Evolutionary conservation across 2,888 invertebrate genomes (phyloP).

Genomic region (Habrosyne pyritoides): DNA sequence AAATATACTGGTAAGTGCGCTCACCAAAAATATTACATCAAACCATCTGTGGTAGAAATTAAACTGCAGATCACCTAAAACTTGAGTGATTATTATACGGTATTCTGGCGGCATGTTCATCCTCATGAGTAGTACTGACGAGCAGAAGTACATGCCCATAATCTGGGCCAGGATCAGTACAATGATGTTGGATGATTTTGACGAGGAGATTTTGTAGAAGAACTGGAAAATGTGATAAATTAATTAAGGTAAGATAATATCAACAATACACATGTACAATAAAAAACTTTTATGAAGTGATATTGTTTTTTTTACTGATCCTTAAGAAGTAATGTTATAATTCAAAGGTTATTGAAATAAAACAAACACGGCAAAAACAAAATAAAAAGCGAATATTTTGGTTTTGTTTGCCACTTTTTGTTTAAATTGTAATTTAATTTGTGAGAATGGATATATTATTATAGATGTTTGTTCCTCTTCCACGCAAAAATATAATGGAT

Average conservation of each 20-base stretch:
- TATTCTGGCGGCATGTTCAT: conserved; percentile 99
- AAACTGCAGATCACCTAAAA: conserved; percentile 98
- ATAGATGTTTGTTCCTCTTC: too few species aligned
- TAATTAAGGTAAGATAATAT: background rate
- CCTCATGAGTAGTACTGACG: conserved; percentile 97
- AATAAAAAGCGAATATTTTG: too few species aligned
- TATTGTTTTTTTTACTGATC: too few species aligned
- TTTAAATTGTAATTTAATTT: too few species aligned
- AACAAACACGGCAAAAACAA: too few species aligned
- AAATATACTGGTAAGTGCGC: conserved; percentile 97
- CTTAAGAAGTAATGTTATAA: too few species aligned
- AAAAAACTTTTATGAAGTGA: too few species aligned
- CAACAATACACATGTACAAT: background rate
- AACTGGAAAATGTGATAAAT: conserved; percentile 85
- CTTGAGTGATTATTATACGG: conserved; percentile 92
- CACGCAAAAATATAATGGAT: too few species aligned
- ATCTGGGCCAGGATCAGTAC: conserved; percentile 98
- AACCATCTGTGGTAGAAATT: conserved; percentile 99
- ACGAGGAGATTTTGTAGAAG: conserved; percentile 99
- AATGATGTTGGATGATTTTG: conserved; percentile 99
- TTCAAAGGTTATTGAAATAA: too few species aligned
- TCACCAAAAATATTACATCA: conserved; percentile 99
- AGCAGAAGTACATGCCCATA: conserved; percentile 99
- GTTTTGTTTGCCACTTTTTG: too few species aligned
- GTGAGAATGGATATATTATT: too few species aligned